Evolutionary conservation across 2,113 vertebrate species (phyloP).

Genomic region (Pitta sordida): DNA sequence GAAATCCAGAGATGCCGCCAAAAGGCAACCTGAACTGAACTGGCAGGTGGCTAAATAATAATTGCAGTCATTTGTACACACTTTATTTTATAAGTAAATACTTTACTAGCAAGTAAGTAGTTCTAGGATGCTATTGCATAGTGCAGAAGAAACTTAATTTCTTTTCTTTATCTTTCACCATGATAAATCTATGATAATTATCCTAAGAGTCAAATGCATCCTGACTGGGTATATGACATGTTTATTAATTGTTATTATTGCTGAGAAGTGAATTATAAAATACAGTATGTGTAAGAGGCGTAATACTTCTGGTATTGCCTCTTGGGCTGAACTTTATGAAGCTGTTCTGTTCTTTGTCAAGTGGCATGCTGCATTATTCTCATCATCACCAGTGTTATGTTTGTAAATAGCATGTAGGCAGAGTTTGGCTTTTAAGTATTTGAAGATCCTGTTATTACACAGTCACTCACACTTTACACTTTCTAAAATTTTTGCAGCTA

Average conservation of each 20-base stretch:
- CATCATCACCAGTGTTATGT: neutral
- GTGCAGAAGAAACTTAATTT: neutral
- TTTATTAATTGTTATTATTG: neutral
- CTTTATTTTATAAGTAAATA: neutral
- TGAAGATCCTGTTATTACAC: neutral
- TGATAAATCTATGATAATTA: neutral
- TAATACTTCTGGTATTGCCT: neutral
- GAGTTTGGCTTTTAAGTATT: neutral
- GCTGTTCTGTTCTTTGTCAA: neutral
- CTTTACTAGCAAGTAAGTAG: neutral
- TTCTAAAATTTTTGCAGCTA: conserved; percentile 77
- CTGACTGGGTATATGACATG: neutral
- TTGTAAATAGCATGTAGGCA: neutral
- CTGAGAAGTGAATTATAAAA: neutral
- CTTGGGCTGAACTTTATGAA: neutral
- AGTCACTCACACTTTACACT: neutral
- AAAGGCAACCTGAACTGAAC: neutral
- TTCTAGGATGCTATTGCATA: neutral
- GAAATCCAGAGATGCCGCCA: neutral
- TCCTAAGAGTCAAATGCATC: neutral
- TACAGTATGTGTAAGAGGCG: neutral
- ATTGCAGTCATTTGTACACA: neutral
- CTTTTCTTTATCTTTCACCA: neutral
- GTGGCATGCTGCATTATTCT: neutral
- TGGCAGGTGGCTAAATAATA: neutral